Conservation (phyloP, 2,797 vertebrate genomes). For the Philypnodon macrostomus region DNA sequence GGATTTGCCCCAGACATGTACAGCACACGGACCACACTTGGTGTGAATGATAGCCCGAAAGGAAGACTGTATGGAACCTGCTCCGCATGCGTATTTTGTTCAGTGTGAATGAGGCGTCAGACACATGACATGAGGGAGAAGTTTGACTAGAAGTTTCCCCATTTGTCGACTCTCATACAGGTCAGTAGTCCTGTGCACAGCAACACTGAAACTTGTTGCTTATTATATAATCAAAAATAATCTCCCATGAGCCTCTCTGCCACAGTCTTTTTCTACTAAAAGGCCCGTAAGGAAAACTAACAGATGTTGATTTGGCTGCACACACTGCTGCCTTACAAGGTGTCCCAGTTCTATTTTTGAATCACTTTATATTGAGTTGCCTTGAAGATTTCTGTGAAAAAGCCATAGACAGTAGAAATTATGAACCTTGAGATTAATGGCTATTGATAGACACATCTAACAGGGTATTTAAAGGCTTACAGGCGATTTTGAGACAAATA, state of each 20-base stretch:
- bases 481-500: background rate
- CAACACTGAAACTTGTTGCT: constrained; percentile 2
- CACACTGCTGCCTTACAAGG: background rate
- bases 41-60: too few species aligned
- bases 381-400: constrained; percentile 5
- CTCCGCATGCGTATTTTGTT: too few species aligned
- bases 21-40: too few species aligned
- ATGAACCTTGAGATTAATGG: background rate
- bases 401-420: background rate
- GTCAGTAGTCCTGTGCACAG: constrained; percentile 2
- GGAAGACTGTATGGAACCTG: too few species aligned
- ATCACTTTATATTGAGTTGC: background rate
- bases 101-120: too few species aligned
- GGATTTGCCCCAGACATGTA: too few species aligned
- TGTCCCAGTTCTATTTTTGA: constrained; percentile 2
- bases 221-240: constrained; percentile 11
- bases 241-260: background rate
- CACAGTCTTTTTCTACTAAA: constrained; percentile 3
- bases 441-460: background rate
- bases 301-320: constrained; percentile 11
- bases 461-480: background rate
- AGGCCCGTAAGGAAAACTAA: constrained; percentile 7
- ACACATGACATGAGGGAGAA: background rate
- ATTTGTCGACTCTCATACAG: background rate
- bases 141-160: background rate